These are phyloP conservation scores for Cervus canadensis DNA, from an alignment of 2,113 vertebrate genomes.

Conservation along the genomic window DNA sequence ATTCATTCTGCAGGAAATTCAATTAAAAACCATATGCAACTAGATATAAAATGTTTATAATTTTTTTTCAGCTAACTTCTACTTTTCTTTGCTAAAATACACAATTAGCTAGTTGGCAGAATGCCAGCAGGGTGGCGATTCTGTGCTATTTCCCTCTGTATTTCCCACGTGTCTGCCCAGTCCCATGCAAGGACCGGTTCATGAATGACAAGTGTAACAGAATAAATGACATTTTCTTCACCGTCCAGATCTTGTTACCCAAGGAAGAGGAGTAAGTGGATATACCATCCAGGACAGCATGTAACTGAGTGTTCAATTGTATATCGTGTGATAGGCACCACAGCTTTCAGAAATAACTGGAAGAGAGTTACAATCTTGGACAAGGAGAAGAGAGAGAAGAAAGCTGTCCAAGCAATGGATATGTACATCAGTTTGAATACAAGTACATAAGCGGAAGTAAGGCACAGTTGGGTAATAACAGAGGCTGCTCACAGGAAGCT, in stretches of 20 bases:
- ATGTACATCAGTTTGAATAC: rapidly evolving
- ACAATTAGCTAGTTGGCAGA: background rate
- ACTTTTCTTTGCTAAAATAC: background rate
- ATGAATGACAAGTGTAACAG: background rate
- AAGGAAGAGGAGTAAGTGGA: background rate
- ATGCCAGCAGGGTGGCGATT: background rate
- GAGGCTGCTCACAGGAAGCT: rapidly evolving
- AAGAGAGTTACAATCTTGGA: background rate
- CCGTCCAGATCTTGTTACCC: background rate
- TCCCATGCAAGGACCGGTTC: background rate
- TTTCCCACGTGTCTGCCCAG: background rate
- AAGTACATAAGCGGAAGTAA: rapidly evolving
- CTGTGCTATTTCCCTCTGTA: background rate
- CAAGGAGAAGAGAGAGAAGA: too few species aligned
- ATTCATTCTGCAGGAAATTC: background rate
- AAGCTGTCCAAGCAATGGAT: background rate
- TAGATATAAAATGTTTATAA: background rate
- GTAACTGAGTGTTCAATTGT: background rate
- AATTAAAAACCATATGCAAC: background rate
- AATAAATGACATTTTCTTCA: background rate
- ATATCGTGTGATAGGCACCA: background rate
- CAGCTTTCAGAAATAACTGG: background rate
- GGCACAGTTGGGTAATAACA: rapidly evolving
- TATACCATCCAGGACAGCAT: background rate
- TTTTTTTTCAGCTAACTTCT: background rate